Conservation (phyloP, 2,113 vertebrate species). For the Pangasianodon gigas region DNA sequence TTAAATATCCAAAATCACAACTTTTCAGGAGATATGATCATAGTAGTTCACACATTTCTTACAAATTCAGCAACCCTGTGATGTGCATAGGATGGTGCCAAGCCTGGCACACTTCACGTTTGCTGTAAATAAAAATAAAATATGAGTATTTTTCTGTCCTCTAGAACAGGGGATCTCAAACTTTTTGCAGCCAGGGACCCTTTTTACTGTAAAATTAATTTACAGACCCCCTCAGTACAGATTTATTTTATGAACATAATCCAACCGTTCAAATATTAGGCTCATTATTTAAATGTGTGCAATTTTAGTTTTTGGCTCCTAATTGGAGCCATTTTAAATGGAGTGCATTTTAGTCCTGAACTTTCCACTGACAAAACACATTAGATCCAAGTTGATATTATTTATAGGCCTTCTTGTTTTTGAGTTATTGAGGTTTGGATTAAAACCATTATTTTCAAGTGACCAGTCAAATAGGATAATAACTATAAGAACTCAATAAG, state of each 20-base stretch:
- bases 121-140: conserved; percentile 20
- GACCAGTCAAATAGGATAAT: neutral
- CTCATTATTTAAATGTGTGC: neutral
- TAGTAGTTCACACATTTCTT: conserved; percentile 25
- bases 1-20: conserved; percentile 22
- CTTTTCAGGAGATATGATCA: conserved; percentile 15
- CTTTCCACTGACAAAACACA: neutral
- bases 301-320: neutral
- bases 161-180: neutral
- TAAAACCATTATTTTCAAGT: neutral
- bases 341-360: neutral
- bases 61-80: conserved; percentile 4
- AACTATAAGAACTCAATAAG: neutral
- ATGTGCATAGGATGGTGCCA: conserved; percentile 15
- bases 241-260: neutral
- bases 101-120: conserved; percentile 9
- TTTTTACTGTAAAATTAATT: conserved; percentile 4
- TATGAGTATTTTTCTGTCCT: neutral
- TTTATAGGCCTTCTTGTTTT: neutral
- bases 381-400: neutral
- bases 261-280: neutral
- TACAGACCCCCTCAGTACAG: neutral
- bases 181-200: neutral
- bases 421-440: neutral
- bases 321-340: neutral